Evolutionary conservation across 2,888 invertebrate species (phyloP).

Genomic region (Clunio marinus): DNA sequence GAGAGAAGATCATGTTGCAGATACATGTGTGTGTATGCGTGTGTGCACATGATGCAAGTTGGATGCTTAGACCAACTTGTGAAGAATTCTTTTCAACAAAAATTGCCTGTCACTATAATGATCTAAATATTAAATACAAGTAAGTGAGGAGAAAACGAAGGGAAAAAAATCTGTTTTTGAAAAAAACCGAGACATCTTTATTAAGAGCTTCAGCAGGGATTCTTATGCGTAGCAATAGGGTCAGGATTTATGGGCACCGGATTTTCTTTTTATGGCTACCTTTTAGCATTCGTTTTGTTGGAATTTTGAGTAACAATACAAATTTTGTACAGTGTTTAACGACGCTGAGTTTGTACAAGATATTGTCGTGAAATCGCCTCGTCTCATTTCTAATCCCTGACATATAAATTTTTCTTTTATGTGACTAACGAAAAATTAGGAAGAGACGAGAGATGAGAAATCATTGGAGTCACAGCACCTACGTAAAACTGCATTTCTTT

Average conservation of each 20-base stretch:
- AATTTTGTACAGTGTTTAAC: neutral
- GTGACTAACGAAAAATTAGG: neutral
- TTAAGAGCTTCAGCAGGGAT: conserved; percentile 6
- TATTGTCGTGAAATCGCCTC: neutral
- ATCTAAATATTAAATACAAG: neutral
- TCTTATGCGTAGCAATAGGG: neutral
- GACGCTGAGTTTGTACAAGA: too few species aligned
- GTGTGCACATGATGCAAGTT: conserved; percentile 14
- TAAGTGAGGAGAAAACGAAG: too few species aligned
- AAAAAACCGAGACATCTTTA: conserved; percentile 4
- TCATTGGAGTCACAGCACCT: neutral
- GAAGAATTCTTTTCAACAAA: neutral
- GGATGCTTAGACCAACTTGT: neutral
- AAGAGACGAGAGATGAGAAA: too few species aligned
- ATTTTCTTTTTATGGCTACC: neutral
- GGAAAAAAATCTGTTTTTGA: conserved; percentile 18
- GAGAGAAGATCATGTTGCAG: neutral
- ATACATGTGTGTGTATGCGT: neutral
- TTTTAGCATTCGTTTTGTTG: too few species aligned
- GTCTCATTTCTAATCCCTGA: neutral
- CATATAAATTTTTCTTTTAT: neutral
- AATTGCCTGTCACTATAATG: neutral
- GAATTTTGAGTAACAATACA: neutral
- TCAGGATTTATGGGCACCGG: neutral
- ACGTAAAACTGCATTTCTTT: neutral